Evolutionary conservation across 2,797 vertebrate genomes (phyloP).

Genomic region (Hephaestus fuliginosus): DNA sequence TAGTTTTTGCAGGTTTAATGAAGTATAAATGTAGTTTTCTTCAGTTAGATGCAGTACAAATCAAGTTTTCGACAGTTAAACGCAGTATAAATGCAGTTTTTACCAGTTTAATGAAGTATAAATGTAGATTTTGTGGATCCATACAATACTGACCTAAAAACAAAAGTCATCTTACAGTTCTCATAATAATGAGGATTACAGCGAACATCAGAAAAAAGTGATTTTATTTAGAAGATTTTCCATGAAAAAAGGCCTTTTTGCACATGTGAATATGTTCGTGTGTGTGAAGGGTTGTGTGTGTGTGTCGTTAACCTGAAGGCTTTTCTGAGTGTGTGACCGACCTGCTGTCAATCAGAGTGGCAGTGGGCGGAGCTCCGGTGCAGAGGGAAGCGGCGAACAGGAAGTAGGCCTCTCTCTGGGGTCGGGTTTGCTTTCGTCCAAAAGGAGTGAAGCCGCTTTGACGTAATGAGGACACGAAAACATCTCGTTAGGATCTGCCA

Average conservation of each 20-base stretch:
- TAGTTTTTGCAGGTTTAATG: too few relatives aligned
- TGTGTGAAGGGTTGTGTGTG: neutral
- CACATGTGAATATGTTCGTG: neutral
- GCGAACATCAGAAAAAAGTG: neutral
- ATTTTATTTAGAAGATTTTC: too few relatives aligned
- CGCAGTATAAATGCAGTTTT: too few relatives aligned
- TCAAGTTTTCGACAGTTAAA: too few relatives aligned
- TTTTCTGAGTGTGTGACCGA: neutral
- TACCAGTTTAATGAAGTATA: too few relatives aligned
- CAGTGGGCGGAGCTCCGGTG: neutral
- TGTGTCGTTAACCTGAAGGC: neutral
- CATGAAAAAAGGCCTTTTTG: too few relatives aligned
- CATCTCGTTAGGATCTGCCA: constrained; percentile 65
- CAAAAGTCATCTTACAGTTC: neutral
- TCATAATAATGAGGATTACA: neutral
- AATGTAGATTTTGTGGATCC: too few relatives aligned
- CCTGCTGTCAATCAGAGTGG: constrained; percentile 19
- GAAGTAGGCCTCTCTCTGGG: constrained; percentile 38
- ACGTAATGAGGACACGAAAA: constrained; percentile 71
- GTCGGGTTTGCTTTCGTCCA: constrained; percentile 37
- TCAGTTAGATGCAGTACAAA: too few relatives aligned
- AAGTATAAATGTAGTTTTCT: too few relatives aligned
- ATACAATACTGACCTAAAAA: too few relatives aligned
- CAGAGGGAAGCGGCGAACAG: constrained; percentile 5
- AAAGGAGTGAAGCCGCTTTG: constrained; percentile 48